These are phyloP conservation scores for Mythimna vitellina DNA, from an alignment of 2,888 invertebrate genomes.

Conservation along the genomic window DNA sequence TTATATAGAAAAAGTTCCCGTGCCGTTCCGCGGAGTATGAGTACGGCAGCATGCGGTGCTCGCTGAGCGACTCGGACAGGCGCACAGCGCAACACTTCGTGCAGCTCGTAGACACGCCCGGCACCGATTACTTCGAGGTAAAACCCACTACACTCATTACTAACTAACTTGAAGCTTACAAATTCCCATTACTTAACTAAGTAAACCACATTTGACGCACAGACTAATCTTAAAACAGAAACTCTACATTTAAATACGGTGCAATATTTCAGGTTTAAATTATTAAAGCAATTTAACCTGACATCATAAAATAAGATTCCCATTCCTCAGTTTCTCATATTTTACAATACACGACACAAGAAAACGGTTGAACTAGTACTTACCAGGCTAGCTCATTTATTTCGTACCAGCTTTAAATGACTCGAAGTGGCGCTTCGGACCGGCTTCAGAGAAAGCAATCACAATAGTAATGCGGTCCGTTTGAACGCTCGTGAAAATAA, in stretches of 20 bases:
- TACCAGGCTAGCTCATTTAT: constrained; percentile 44
- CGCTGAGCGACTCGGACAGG: constrained; percentile 97
- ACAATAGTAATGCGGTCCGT: constrained; percentile 67
- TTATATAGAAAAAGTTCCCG: constrained; percentile 94
- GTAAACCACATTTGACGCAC: constrained; percentile 29
- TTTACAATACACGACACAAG: constrained; percentile 47
- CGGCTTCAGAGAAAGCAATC: constrained; percentile 74
- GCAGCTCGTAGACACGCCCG: constrained; percentile 96
- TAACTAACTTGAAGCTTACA: constrained; percentile 29
- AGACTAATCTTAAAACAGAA: constrained; percentile 14
- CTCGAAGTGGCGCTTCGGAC: constrained; percentile 62
- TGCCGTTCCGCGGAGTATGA: constrained; percentile 98
- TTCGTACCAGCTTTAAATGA: constrained; percentile 44
- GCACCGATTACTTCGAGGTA: constrained; percentile 90
- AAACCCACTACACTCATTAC: constrained; percentile 38
- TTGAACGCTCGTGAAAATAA: constrained; percentile 75
- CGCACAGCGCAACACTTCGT: constrained; percentile 96
- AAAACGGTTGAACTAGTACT: constrained; percentile 43
- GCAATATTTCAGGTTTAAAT: constrained; percentile 38
- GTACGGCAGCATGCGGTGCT: constrained; percentile 97
- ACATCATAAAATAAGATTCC: constrained; percentile 43
- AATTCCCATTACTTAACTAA: constrained; percentile 36
- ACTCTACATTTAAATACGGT: constrained; percentile 22
- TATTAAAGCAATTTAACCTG: constrained; percentile 37
- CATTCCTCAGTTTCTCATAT: constrained; percentile 42